Base-by-base conservation (phyloP, 1,140 invertebrate species). In the Drosophila arizonae region DNA sequence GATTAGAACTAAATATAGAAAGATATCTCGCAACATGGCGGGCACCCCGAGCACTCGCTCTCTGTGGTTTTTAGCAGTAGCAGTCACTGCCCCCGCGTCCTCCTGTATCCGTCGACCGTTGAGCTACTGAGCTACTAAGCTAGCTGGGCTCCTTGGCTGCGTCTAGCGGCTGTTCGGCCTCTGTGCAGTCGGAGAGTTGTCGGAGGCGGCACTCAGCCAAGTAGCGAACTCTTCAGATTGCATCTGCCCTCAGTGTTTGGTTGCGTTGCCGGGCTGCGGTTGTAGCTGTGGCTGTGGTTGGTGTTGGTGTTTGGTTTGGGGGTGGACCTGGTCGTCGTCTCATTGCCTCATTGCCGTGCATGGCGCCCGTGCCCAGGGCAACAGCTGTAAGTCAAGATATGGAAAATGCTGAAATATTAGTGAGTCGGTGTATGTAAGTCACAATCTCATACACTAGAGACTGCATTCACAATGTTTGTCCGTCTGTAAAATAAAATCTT, bases 21-120 rank as follows among this genome's bases (percentile, higher is more conserved):
- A 90, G 52, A 91, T 91, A 90, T 91, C 90, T 76, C 90, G 90
- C 90, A 90, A 84, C 90, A 91, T 91, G 68, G 71, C 76, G 66
- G 51, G 66, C 21, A 24, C 76, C 50, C 56, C 43, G 60, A 64
- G 74, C 70, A 51, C 52, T 70, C 43, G 15, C 54, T 56, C n/a
- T 45, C n/a, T 45, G 21, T 36, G 21, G 33, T 28, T 54, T 74
- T 28, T 4, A 39, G 55, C 46, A 21, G 36, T 52, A 28, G 6
- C 28, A 4, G 28, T 15, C 51, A n/a, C 51, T 9, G 28, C 26
- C n/a, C 33, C 1, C 33, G 13, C 51, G 33, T 1, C 54, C 33
- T 57, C 11, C 2, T 56, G 11, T 3, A 8, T 45, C 21, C 43
- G 36, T 15, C 36, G 54, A 26, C 13, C 39, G 21, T 17, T 50